A percentile compares a stretch with the other conserved stretches of the same genome.
Evolutionary conservation across 2,113 vertebrate species (phyloP).

Genomic region (Spermophilus dauricus): DNA sequence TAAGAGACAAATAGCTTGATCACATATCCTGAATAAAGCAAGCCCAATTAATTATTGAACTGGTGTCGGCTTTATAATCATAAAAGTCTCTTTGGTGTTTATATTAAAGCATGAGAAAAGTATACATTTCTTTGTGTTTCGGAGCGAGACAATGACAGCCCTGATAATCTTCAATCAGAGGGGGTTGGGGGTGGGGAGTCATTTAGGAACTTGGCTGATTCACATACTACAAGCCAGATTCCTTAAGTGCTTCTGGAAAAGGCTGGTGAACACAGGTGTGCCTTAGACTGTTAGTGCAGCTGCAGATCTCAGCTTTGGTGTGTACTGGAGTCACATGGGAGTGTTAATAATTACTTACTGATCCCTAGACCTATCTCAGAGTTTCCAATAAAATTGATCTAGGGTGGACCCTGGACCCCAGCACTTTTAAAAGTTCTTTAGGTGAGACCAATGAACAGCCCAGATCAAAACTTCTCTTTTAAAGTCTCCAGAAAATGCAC

Average conservation of each 20-base stretch:
- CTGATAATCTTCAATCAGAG: background rate
- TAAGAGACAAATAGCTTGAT: constrained; percentile 5
- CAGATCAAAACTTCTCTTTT: background rate
- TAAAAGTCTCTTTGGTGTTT: constrained; percentile 48
- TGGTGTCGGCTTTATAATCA: background rate
- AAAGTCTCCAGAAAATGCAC: background rate
- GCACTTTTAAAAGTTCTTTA: background rate
- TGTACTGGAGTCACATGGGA: background rate
- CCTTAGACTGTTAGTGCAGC: background rate
- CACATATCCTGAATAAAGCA: constrained; percentile 8
- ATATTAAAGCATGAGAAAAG: background rate
- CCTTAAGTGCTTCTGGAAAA: background rate
- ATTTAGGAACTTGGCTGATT: background rate
- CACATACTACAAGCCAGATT: background rate
- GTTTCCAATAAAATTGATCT: background rate
- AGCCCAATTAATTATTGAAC: constrained; percentile 1
- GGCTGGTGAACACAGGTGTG: background rate
- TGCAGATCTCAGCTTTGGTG: accelerated
- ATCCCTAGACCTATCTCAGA: background rate
- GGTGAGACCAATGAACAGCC: background rate
- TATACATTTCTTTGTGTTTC: background rate
- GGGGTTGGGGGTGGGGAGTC: background rate
- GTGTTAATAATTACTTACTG: background rate
- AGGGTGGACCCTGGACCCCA: background rate
- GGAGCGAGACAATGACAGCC: background rate